Evolutionary conservation across 2,113 vertebrate species (phyloP).

Genomic region (Anhinga anhinga): DNA sequence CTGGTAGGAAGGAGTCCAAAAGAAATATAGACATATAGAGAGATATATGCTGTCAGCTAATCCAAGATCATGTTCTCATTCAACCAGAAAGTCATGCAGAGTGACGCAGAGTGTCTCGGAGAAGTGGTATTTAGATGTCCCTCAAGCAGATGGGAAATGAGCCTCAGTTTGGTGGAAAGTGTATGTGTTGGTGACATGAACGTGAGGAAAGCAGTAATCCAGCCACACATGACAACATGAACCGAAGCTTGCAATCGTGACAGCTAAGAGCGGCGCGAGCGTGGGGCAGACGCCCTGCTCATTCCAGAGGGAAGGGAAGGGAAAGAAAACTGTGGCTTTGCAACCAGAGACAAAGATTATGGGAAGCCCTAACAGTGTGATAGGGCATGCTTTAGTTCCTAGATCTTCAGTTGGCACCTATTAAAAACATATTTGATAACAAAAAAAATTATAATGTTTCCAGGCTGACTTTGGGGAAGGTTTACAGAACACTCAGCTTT

Average conservation of each 20-base stretch:
- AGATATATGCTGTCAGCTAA: neutral
- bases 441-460: neutral
- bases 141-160: neutral
- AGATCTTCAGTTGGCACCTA: neutral
- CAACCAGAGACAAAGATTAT: neutral
- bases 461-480: neutral
- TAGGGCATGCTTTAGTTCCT: neutral
- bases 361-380: neutral
- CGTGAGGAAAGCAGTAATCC: neutral
- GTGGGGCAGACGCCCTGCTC: neutral
- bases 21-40: neutral
- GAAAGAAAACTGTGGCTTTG: neutral
- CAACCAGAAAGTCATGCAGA: slow-evolving; percentile 41
- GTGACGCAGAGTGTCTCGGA: neutral
- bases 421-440: neutral
- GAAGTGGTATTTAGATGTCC: neutral
- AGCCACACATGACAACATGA: neutral
- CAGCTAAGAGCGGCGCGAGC: rapidly evolving
- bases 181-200: neutral
- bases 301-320: neutral
- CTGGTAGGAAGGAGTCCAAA: neutral
- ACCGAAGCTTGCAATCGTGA: neutral
- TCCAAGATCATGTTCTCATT: slow-evolving; percentile 57
- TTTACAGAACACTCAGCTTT: neutral
- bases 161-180: neutral